Conservation (phyloP, 2,888 invertebrate species). For the Erebia aethiops region DNA sequence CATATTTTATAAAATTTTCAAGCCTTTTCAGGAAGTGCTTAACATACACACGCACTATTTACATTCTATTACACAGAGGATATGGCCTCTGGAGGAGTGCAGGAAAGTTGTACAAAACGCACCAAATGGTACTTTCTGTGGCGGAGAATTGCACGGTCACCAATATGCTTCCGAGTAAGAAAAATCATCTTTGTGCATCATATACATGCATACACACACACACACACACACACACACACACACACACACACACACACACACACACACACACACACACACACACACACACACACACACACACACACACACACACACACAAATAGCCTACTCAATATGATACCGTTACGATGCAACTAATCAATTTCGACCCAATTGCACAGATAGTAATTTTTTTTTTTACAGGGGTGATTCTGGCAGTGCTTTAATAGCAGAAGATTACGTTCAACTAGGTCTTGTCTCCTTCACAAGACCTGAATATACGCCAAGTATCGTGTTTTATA, state of each 20-base stretch:
- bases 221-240: not conserved
- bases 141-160: not conserved
- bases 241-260: not conserved
- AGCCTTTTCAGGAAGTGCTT: not conserved
- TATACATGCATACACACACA: not conserved
- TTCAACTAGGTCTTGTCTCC: constrained; percentile 9
- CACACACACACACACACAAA: not conserved
- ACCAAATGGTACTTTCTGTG: constrained; percentile 1
- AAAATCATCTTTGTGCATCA: not conserved
- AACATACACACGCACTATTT: not conserved
- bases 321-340: no score
- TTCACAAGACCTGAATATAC: not conserved
- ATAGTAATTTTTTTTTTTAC: constrained; percentile 1
- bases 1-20: no score
- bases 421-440: not conserved
- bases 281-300: not conserved
- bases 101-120: not conserved
- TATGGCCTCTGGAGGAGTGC: not conserved
- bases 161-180: not conserved
- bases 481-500: not conserved
- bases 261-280: not conserved
- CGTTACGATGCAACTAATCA: no score
- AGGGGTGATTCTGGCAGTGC: constrained; percentile 14
- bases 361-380: no score
- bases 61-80: not conserved